phyloP scores from a whole-genome alignment of 2,888 invertebrate genomes.

The Amitus sp. region DNA sequence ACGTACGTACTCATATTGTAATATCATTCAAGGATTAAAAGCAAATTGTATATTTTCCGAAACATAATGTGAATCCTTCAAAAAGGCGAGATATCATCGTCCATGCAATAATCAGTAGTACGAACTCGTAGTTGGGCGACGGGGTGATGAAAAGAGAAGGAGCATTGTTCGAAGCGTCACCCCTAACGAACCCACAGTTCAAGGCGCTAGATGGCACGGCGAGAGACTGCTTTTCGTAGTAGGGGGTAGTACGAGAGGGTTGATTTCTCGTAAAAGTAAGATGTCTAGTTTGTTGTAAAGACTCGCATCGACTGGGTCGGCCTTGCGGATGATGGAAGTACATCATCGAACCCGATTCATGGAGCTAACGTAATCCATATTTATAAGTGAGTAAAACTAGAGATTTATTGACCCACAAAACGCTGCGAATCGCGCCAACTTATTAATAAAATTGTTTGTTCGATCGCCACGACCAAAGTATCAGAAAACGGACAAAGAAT shows the following conservation, averaged over 20 bases:
- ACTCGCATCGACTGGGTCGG: constrained; percentile 30
- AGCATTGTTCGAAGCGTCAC: background rate
- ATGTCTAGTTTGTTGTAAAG: constrained; percentile 33
- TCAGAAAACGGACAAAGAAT: constrained; percentile 27
- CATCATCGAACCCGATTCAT: constrained; percentile 25
- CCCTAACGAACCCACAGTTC: constrained; percentile 6
- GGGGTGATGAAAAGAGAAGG: background rate
- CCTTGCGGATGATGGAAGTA: constrained; percentile 28
- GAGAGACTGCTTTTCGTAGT: background rate
- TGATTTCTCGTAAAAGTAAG: constrained; percentile 32
- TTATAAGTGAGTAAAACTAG: constrained; percentile 27
- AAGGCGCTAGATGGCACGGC: constrained; percentile 14
- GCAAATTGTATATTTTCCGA: too few relatives aligned
- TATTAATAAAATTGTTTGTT: background rate
- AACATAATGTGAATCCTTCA: too few relatives aligned
- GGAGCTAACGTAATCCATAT: constrained; percentile 25
- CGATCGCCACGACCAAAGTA: constrained; percentile 10
- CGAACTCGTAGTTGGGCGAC: too few relatives aligned
- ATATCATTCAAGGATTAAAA: too few relatives aligned
- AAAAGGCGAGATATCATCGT: too few relatives aligned
- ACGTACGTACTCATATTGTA: too few relatives aligned
- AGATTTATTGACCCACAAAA: background rate
- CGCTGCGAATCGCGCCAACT: background rate
- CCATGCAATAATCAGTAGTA: too few relatives aligned
- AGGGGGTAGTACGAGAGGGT: constrained; percentile 20